Evolutionary conservation across 2,888 invertebrate genomes (phyloP).

Genomic region (Catocala fraxini): DNA sequence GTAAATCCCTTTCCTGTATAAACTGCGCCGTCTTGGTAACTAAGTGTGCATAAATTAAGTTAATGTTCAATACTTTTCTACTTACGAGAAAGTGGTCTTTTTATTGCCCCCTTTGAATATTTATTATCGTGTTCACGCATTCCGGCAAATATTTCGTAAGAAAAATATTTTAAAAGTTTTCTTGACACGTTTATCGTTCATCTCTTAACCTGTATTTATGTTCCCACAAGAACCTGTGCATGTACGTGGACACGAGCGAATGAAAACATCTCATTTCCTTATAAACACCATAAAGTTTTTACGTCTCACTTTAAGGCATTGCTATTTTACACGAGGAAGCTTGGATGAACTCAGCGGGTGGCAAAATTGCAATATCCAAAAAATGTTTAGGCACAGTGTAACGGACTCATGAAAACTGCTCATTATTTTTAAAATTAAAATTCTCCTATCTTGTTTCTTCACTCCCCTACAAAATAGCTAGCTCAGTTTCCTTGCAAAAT

Average conservation of each 20-base stretch:
- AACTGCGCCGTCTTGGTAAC: conserved; percentile 73
- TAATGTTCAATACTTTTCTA: conserved; percentile 85
- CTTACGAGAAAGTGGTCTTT: conserved; percentile 83
- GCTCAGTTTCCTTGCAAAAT: conserved; percentile 62
- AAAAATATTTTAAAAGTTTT: conserved; percentile 56
- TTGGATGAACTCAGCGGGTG: conserved; percentile 41
- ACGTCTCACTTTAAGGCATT: conserved; percentile 55
- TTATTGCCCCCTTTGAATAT: conserved; percentile 81
- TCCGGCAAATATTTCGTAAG: conserved; percentile 62
- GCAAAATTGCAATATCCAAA: conserved; percentile 49
- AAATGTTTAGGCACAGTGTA: conserved; percentile 53
- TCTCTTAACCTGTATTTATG: conserved; percentile 21
- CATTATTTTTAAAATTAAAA: conserved; percentile 68
- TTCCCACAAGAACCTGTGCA: conserved; percentile 16
- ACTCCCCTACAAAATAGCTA: conserved; percentile 60
- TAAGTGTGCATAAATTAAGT: conserved; percentile 85
- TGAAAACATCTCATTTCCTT: conserved; percentile 61
- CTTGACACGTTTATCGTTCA: conserved; percentile 29
- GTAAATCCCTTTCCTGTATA: conserved; percentile 75
- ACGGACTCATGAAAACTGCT: conserved; percentile 59
- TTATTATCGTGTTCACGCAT: conserved; percentile 76
- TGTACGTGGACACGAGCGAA: conserved; percentile 44
- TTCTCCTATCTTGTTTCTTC: conserved; percentile 59
- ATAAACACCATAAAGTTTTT: conserved; percentile 63
- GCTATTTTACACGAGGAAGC: conserved; percentile 48